Evolutionary conservation across 2,888 invertebrate species (phyloP).

Genomic region (Drosophila demipolita): DNA sequence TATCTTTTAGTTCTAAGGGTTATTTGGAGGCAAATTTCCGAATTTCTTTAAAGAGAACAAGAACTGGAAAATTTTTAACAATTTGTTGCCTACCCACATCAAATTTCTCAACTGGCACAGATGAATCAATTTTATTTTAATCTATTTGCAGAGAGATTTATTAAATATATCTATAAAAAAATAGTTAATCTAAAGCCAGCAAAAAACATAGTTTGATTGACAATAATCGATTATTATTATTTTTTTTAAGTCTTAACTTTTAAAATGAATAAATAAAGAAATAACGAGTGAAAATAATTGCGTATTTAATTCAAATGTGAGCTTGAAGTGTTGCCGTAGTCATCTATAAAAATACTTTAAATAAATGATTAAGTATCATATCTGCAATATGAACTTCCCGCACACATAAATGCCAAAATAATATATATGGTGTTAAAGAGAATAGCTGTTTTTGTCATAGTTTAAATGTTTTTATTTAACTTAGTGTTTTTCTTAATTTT

Average conservation of each 20-base stretch:
- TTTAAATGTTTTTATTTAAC: constrained; percentile 66
- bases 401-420: neutral
- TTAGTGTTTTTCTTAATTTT: constrained; percentile 53
- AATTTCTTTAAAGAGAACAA: neutral
- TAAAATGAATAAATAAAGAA: no score
- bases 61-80: no score
- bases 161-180: neutral
- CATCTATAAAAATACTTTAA: neutral
- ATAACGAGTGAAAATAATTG: no score
- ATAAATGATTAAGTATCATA: neutral
- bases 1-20: neutral
- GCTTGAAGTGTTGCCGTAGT: no score
- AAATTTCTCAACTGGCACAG: neutral
- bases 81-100: neutral
- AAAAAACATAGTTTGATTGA: neutral
- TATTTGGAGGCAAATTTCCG: neutral
- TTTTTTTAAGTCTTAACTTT: no score
- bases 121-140: neutral
- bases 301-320: no score
- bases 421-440: neutral
- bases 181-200: neutral
- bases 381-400: neutral
- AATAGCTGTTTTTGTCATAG: constrained; percentile 11
- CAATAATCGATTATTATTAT: neutral
- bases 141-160: neutral